Conservation (phyloP, 1,140 invertebrate species). For the Rhyzopertha dominica region DNA sequence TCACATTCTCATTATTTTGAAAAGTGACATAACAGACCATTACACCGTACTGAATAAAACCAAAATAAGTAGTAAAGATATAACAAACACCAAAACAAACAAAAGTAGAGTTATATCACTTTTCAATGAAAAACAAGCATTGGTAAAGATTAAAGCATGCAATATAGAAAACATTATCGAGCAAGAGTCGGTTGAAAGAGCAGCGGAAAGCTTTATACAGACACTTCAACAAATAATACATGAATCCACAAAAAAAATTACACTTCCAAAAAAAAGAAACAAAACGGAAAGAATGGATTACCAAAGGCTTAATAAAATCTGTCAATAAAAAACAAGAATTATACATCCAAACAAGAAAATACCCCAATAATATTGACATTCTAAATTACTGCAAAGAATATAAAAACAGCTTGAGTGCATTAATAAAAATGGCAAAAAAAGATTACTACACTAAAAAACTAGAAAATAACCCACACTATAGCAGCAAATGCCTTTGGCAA, state of each 20-base stretch:
- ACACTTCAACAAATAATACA: not conserved
- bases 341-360: not conserved
- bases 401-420: not conserved
- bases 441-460: not conserved
- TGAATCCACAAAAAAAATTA: not conserved
- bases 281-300: conserved; percentile 12
- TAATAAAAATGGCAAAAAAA: not conserved
- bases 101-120: not conserved
- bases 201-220: conserved; percentile 5
- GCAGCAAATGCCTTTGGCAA: too few species aligned
- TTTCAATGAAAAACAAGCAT: conserved; percentile 2
- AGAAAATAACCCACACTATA: conserved; percentile 3
- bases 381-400: not conserved
- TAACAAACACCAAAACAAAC: not conserved
- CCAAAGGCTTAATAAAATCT: conserved; percentile 10
- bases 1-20: conserved; percentile 2
- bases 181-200: not conserved
- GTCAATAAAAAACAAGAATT: conserved; percentile 2
- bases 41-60: conserved; percentile 8
- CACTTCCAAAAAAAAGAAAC: conserved; percentile 2
- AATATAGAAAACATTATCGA: not conserved
- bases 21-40: conserved; percentile 8
- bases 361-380: conserved; percentile 2
- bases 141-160: not conserved
- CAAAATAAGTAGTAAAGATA: conserved; percentile 2